Percentiles rank a stretch among this genome's conserved stretches.
phyloP scores from a whole-genome alignment of 1,140 invertebrate genomes.

The Alviniconcha marisindica region DNA sequence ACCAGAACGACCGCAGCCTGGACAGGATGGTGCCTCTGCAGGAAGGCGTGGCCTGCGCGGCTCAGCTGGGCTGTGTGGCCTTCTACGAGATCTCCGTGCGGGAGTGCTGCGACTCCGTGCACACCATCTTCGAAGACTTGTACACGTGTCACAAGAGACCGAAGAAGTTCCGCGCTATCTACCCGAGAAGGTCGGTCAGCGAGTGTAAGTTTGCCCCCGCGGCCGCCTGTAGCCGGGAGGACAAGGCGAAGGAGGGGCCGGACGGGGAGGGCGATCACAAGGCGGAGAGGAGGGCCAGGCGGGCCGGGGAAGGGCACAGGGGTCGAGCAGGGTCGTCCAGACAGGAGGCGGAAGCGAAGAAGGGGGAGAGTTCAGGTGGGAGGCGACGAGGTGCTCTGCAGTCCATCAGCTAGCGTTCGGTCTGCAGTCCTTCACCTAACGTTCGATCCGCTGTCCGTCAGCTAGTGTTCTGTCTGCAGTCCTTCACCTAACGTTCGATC shows the following conservation, averaged over 20 bases:
- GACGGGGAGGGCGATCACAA: not conserved
- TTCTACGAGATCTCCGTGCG: constrained; percentile 90
- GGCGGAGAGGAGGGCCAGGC: not conserved
- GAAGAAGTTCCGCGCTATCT: constrained; percentile 42
- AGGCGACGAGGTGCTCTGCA: constrained; percentile 45
- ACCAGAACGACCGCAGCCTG: constrained; percentile 94
- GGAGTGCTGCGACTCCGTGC: constrained; percentile 82
- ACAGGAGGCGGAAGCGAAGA: not conserved
- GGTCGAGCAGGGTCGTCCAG: not conserved
- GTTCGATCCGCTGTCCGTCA: too few species aligned
- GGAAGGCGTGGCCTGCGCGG: constrained; percentile 85
- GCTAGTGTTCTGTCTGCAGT: too few species aligned
- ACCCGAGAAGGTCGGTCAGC: constrained; percentile 36
- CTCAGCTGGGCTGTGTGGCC: constrained; percentile 86
- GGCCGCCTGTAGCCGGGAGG: not conserved
- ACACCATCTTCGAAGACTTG: constrained; percentile 58
- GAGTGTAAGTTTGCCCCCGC: constrained; percentile 37
- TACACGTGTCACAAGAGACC: constrained; percentile 50
- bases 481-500: too few species aligned
- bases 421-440: too few species aligned
- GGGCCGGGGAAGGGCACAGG: not conserved
- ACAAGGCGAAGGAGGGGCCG: not conserved
- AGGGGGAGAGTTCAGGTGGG: constrained; percentile 1
- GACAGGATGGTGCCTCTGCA: constrained; percentile 91
- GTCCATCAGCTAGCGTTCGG: constrained; percentile 40